A percentile compares a stretch with the other conserved stretches of the same genome.
Conservation (phyloP, 1,140 invertebrate genomes). For the Drosophila pachea region DNA sequence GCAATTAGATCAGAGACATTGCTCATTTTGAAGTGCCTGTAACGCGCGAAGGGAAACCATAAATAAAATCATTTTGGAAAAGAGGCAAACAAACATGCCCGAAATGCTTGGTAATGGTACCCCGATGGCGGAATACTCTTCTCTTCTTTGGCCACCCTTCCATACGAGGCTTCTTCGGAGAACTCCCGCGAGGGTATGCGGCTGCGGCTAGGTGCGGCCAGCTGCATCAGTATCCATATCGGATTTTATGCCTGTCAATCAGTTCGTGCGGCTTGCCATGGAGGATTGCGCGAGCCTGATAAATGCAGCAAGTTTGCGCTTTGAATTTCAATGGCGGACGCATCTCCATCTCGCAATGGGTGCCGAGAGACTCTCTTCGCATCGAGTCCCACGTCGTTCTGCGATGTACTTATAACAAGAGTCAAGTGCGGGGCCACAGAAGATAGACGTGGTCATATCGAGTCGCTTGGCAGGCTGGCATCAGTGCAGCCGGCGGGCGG, state of each 20-base stretch:
- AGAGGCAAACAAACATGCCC: constrained; percentile 52
- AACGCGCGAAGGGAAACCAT: constrained; percentile 25
- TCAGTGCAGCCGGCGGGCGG: background rate
- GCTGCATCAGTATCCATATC: constrained; percentile 8
- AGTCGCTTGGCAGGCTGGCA: no score
- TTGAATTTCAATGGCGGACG: constrained; percentile 73
- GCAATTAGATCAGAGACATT: constrained; percentile 72
- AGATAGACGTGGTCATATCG: background rate
- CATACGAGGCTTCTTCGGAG: background rate
- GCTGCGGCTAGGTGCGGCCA: constrained; percentile 59
- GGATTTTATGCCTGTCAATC: constrained; percentile 39
- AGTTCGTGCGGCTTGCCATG: constrained; percentile 12
- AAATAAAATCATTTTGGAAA: constrained; percentile 57
- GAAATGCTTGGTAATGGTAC: background rate
- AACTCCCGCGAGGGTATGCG: background rate
- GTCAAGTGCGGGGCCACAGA: constrained; percentile 57
- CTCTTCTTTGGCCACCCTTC: background rate
- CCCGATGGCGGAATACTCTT: background rate
- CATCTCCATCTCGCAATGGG: constrained; percentile 46
- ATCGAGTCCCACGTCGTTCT: constrained; percentile 48
- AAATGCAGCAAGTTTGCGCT: constrained; percentile 75
- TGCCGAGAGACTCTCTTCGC: constrained; percentile 36
- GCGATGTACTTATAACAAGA: constrained; percentile 72
- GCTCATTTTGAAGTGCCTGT: constrained; percentile 60
- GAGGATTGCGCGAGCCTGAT: constrained; percentile 47